Conservation (phyloP, 2,888 invertebrate species). For the Hartigia nigra region DNA sequence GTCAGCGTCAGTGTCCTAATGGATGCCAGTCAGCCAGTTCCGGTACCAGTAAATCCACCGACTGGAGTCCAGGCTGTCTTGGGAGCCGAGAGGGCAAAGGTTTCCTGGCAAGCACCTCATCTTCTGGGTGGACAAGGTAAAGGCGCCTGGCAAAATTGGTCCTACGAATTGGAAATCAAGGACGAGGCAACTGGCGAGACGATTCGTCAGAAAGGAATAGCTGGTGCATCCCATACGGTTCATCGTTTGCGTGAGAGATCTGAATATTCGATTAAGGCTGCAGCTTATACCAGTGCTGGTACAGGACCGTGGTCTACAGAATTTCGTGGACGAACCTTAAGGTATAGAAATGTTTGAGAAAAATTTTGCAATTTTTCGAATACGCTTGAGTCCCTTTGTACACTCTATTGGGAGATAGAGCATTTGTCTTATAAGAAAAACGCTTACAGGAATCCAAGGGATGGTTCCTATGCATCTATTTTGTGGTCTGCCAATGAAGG, state of each 20-base stretch:
- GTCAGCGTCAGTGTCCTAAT: slow-evolving; percentile 65
- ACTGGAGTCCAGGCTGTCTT: slow-evolving; percentile 84
- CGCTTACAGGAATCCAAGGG: slow-evolving; percentile 60
- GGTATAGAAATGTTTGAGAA: slow-evolving; percentile 42
- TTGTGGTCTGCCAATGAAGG: slow-evolving; percentile 83
- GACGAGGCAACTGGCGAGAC: slow-evolving; percentile 67
- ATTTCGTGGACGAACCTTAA: slow-evolving; percentile 79
- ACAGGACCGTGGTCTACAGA: slow-evolving; percentile 84
- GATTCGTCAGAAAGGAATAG: slow-evolving; percentile 67
- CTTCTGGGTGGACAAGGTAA: slow-evolving; percentile 76
- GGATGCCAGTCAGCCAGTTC: slow-evolving; percentile 78
- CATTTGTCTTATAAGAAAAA: not conserved
- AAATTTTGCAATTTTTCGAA: not conserved
- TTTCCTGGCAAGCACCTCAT: slow-evolving; percentile 86
- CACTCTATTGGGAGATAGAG: not conserved
- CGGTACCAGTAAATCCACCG: slow-evolving; percentile 84
- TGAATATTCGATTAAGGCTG: slow-evolving; percentile 81
- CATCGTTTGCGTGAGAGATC: slow-evolving; percentile 79
- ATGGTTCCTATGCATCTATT: slow-evolving; percentile 72
- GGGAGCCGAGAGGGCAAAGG: slow-evolving; percentile 79
- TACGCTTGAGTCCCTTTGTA: not conserved
- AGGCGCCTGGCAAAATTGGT: slow-evolving; percentile 80
- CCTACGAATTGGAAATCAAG: slow-evolving; percentile 79
- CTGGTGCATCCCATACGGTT: slow-evolving; percentile 74
- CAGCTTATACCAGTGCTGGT: slow-evolving; percentile 81